Conservation (phyloP, 2,797 vertebrate species). For the Sylvilagus floridanus region DNA sequence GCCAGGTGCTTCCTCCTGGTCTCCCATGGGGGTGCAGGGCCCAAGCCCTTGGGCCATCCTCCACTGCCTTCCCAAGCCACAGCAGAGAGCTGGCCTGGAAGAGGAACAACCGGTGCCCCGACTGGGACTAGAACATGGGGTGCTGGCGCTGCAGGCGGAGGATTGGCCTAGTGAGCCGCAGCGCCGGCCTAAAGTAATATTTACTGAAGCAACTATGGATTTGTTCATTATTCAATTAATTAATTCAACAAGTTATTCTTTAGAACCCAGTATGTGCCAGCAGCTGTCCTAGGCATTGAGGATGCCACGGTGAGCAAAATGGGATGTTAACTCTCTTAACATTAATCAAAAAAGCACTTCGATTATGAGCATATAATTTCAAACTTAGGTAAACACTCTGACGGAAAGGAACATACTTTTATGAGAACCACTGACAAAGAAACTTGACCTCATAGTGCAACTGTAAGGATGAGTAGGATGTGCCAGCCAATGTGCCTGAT, state of each 20-base stretch:
- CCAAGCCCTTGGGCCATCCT: too few relatives aligned
- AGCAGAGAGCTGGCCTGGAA: too few relatives aligned
- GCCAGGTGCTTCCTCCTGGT: too few relatives aligned
- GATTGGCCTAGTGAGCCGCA: too few relatives aligned
- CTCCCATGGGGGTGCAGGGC: too few relatives aligned
- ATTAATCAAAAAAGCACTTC: constrained; percentile 1
- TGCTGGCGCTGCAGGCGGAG: too few relatives aligned
- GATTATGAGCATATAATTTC: constrained; percentile 8
- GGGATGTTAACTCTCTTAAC: neutral
- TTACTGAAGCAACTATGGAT: neutral
- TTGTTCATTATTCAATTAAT: constrained; percentile 55
- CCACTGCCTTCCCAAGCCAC: too few relatives aligned
- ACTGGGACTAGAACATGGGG: too few relatives aligned
- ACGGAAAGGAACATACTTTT: constrained; percentile 42
- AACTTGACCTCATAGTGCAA: neutral
- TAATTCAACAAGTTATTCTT: constrained; percentile 42
- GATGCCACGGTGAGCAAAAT: constrained; percentile 33
- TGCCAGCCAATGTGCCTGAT: neutral
- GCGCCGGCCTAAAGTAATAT: neutral
- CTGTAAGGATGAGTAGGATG: constrained; percentile 8
- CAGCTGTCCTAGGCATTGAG: neutral
- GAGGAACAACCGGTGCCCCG: too few relatives aligned
- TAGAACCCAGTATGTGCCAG: neutral
- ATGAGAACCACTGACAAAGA: constrained; percentile 43
- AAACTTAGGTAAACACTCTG: constrained; percentile 37